A percentile compares a stretch with the other conserved stretches of the same genome.
Conservation (phyloP, 2,888 invertebrate species). For the Vanessa cardui region DNA sequence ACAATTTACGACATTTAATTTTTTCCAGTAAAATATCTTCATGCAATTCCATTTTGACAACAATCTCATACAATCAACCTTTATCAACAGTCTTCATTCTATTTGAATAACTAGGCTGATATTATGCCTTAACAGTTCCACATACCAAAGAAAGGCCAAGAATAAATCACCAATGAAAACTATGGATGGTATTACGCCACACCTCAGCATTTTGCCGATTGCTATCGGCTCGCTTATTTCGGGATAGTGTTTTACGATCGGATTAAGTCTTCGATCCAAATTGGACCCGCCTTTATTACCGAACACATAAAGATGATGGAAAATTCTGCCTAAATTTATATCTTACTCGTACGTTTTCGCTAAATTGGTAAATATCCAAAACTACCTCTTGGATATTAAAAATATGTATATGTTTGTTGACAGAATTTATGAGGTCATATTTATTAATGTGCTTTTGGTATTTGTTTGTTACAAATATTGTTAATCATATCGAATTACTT, state of each 20-base stretch:
- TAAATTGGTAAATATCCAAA: constrained; percentile 37
- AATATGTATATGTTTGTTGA: constrained; percentile 13
- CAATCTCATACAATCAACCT: too few relatives aligned
- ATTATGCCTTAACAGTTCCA: constrained; percentile 8
- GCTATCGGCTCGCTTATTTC: constrained; percentile 44
- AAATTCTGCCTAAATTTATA: constrained; percentile 49
- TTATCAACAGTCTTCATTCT: too few relatives aligned
- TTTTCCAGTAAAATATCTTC: too few relatives aligned
- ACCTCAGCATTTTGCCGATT: constrained; percentile 39
- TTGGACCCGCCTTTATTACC: constrained; percentile 48
- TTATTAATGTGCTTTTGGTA: constrained; percentile 2
- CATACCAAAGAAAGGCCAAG: constrained; percentile 17
- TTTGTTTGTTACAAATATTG: background rate
- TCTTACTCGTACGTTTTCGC: constrained; percentile 34
- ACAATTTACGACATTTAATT: too few relatives aligned
- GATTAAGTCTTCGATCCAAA: constrained; percentile 47
- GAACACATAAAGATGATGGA: constrained; percentile 47
- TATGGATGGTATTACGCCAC: constrained; percentile 25
- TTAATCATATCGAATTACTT: background rate
- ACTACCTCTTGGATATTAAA: constrained; percentile 21
- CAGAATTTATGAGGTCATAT: constrained; percentile 6
- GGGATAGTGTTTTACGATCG: constrained; percentile 48
- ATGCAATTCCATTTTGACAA: too few relatives aligned
- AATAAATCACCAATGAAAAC: constrained; percentile 17
- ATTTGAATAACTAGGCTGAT: constrained; percentile 8